A percentile compares a stretch with the other conserved stretches of the same genome.
Evolutionary conservation across 37 sponge, comb jelly and placozoan species (phyloP).

Genomic region (Chondrosia reniformis): DNA sequence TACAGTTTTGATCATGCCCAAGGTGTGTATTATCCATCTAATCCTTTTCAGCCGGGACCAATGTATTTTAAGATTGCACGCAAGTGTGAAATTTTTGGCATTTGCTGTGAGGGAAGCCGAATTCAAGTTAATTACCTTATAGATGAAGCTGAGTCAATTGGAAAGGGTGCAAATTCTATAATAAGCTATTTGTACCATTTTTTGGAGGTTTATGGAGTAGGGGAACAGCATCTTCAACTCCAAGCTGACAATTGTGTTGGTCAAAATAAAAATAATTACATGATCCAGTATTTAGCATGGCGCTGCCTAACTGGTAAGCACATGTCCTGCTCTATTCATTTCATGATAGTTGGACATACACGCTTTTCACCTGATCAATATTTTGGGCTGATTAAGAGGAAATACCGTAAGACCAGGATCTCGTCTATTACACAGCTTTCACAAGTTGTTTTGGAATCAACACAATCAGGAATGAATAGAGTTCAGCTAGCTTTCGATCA

Average conservation of each 20-base stretch:
- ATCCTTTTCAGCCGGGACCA: conserved; percentile 18
- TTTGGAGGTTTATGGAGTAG: conserved; percentile 23
- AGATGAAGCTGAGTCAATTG: conserved; percentile 6
- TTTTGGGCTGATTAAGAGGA: conserved; percentile 19
- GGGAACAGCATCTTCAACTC: conserved; percentile 9
- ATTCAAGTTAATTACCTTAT: conserved; percentile 33
- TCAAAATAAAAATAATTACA: conserved; percentile 47
- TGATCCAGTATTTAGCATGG: conserved; percentile 40
- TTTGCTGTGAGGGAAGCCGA: conserved; percentile 54
- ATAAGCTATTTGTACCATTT: conserved; percentile 29
- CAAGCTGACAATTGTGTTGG: conserved; percentile 40
- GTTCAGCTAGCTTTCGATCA: background rate
- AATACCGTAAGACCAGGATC: conserved; percentile 20
- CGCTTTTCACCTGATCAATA: conserved; percentile 22
- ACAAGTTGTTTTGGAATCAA: background rate
- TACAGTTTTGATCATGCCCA: conserved; percentile 43
- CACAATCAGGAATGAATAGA: background rate
- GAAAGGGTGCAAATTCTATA: conserved; percentile 28
- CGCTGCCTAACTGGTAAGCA: conserved; percentile 11
- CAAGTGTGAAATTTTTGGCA: conserved; percentile 62
- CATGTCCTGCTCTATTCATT: conserved; percentile 15
- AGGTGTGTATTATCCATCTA: conserved; percentile 9
- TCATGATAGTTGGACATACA: conserved; percentile 38
- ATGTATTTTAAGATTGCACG: conserved; percentile 39
- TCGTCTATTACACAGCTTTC: background rate